Evolutionary conservation across 2,797 vertebrate species (phyloP).

Genomic region (Xenops minutus): DNA sequence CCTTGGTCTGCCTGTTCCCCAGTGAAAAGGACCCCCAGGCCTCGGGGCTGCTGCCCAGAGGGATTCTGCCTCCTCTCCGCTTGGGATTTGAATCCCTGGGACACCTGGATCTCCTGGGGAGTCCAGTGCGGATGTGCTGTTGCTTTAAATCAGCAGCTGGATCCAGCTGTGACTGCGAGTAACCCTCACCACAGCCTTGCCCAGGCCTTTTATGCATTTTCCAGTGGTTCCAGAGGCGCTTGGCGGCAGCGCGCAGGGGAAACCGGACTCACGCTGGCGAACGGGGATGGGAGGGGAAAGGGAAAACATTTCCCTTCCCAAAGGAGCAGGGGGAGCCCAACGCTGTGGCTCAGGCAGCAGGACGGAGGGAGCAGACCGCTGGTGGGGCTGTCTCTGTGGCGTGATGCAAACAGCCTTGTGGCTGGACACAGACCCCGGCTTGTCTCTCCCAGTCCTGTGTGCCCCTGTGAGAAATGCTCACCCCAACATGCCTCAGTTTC

Average conservation of each 20-base stretch:
- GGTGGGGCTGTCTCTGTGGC: rapidly evolving
- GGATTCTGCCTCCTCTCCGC: background rate
- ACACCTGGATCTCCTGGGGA: background rate
- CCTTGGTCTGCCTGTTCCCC: background rate
- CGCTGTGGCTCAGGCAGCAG: rapidly evolving
- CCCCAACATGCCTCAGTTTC: background rate
- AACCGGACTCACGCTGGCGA: constrained; percentile 6
- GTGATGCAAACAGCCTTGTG: background rate
- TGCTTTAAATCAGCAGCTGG: constrained; percentile 64
- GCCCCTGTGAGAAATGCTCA: rapidly evolving
- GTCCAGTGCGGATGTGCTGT: background rate
- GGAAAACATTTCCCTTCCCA: constrained; percentile 41
- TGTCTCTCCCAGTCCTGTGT: background rate
- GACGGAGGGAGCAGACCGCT: background rate
- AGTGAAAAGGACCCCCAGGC: background rate
- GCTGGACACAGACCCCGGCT: background rate
- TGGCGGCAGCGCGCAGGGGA: background rate
- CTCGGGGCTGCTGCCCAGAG: rapidly evolving
- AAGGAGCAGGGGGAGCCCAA: background rate
- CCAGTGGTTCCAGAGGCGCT: constrained; percentile 36
- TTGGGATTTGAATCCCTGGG: background rate
- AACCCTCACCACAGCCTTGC: constrained; percentile 25
- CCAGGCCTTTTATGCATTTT: constrained; percentile 55
- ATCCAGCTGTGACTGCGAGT: constrained; percentile 50
- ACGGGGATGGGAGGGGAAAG: constrained; percentile 12